Evolutionary conservation across 2,113 vertebrate species (phyloP).

Genomic region (Sinosuthora webbiana): DNA sequence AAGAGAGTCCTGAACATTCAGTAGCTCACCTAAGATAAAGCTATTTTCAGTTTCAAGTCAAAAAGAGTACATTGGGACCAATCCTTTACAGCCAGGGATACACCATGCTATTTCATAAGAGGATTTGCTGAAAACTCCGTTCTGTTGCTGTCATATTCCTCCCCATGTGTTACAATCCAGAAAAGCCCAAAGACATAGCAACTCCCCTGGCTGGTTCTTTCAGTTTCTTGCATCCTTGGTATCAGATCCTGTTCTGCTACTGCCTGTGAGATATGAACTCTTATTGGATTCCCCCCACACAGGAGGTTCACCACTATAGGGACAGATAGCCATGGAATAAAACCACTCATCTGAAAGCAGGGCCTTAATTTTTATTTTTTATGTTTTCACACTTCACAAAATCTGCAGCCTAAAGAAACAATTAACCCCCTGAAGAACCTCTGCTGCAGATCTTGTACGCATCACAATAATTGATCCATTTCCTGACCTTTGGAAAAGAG

Average conservation of each 20-base stretch:
- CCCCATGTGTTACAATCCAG: not conserved
- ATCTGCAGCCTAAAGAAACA: not conserved
- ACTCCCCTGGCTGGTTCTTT: not conserved
- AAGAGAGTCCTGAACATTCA: not conserved
- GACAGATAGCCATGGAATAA: not conserved
- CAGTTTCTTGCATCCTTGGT: not conserved
- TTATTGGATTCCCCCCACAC: not conserved
- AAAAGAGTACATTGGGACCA: not conserved
- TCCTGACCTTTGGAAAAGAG: not conserved
- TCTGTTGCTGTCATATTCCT: not conserved
- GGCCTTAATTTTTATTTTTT: not conserved
- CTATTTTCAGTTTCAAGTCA: not conserved
- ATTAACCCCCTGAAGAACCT: conserved; percentile 37
- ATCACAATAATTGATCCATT: not conserved
- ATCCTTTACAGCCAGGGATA: not conserved
- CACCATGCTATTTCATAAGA: not conserved
- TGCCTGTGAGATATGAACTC: not conserved
- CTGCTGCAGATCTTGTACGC: not conserved
- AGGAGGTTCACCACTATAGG: not conserved
- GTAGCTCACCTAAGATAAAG: not conserved
- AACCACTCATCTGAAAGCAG: not conserved
- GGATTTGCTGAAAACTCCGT: not conserved
- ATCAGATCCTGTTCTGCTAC: not conserved
- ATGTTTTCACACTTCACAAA: not conserved
- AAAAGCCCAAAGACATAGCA: not conserved